Percentiles rank a stretch among this genome's conserved stretches.
Evolutionary conservation across 2,113 vertebrate genomes (phyloP).

Genomic region (Burhinus oedicnemus): DNA sequence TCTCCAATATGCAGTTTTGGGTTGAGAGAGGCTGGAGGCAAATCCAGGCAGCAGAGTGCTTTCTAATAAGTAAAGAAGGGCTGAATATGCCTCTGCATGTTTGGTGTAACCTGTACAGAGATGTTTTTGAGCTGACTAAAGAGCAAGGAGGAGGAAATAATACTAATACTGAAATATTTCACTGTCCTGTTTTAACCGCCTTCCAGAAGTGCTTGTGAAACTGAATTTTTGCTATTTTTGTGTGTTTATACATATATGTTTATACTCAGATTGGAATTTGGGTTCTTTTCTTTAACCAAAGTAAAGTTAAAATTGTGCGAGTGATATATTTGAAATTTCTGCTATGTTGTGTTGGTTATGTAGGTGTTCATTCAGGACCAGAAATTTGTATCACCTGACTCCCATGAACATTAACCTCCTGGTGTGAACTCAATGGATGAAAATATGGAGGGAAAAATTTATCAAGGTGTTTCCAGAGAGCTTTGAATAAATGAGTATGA

Average conservation of each 20-base stretch:
- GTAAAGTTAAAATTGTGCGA: not conserved
- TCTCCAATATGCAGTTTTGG: not conserved
- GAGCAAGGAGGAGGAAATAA: not conserved
- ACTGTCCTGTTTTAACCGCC: not conserved
- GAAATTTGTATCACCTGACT: not conserved
- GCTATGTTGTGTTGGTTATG: not conserved
- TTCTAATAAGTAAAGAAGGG: not conserved
- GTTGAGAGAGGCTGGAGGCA: not conserved
- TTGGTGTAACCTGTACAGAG: not conserved
- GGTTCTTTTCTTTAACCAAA: not conserved
- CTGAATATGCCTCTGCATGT: not conserved
- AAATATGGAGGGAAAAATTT: not conserved
- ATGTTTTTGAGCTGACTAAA: not conserved
- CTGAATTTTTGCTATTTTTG: not conserved
- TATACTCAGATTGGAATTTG: not conserved
- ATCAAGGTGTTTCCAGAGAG: not conserved
- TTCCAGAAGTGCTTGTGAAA: not conserved
- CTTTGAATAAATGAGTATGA: not conserved
- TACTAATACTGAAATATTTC: not conserved
- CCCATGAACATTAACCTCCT: not conserved
- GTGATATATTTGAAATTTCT: not conserved
- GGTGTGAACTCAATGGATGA: not conserved
- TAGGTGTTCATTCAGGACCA: not conserved
- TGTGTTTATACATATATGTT: not conserved
- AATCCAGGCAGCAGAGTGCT: not conserved